Base-by-base conservation (phyloP, 2,113 vertebrate species). In the Eptatretus burgeri region DNA sequence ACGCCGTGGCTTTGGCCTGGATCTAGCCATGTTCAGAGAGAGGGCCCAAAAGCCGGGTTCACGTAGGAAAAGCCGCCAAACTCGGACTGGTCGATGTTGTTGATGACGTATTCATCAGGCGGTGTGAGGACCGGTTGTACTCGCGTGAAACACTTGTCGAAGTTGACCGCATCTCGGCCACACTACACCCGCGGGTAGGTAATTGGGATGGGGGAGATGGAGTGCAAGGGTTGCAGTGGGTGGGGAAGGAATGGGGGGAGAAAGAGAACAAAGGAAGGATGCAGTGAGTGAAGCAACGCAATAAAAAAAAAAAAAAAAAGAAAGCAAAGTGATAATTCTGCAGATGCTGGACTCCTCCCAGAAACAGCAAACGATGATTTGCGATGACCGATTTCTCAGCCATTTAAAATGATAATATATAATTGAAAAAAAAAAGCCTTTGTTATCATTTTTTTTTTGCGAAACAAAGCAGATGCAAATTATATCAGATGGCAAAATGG, bases 141-240 rank as follows among this genome's bases (percentile, higher is more conserved):
- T 64, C 91, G 79, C 0, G 91, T 98, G 71, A 98, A 98, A 74
- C 94, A 98, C 70, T 95, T 98, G 72, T 98, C 91, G 0, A 98
- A 98, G 77, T 98, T 98, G 68, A 94, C 91, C 0, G 87, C 91
- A 49, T 81, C 86, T 77, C 93, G 94, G 73, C 91, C 91, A 7
- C 89, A 81, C 89, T 95, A 41, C 27, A 41, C 27, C 27, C 27
- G 27, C 7, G 27, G 27, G 27, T 41, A 41, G 27, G 53, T 10
- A 60, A 11, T 17, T 20, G 19, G 74, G 74, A 41, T 7, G 74
- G 74, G 70, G 76, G 77, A 77, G 74, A 76, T 60, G 56, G 51
- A 79, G 74, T 75, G 73, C 63, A 69, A 63, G 56, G 69, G 71
- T 81, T 80, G 80, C 78, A 66, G 65, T 63, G 62, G 14, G 12